These are phyloP conservation scores for Platorchestia sp. DNA, from an alignment of 1,140 invertebrate species.

Conservation along the genomic window DNA sequence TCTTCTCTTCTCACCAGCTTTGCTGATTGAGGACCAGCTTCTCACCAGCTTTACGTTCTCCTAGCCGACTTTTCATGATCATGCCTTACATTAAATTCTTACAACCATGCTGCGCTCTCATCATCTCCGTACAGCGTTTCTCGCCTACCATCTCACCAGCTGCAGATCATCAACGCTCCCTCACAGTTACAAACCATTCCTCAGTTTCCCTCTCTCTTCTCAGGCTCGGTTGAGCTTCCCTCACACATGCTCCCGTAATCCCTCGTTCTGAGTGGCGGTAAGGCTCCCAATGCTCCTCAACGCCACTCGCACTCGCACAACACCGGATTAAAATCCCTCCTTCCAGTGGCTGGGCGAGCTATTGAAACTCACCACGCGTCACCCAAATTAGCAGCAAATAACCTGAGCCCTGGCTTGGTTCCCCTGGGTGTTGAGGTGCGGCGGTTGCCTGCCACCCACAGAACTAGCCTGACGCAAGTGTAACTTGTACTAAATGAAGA, in stretches of 20 bases:
- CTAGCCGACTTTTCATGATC: not conserved
- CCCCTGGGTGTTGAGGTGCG: not conserved
- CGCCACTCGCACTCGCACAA: conserved; percentile 26
- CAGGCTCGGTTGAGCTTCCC: not conserved
- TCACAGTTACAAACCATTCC: not conserved
- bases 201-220: not conserved
- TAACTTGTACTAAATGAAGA: not conserved
- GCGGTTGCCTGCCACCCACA: not conserved
- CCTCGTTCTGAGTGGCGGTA: not conserved
- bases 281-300: not conserved
- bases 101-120: not conserved
- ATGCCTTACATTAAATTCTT: not conserved
- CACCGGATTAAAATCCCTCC: conserved; percentile 33
- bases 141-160: not conserved
- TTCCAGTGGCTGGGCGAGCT: not conserved
- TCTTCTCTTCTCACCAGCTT: no score
- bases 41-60: not conserved
- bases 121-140: not conserved
- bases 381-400: conserved; percentile 20
- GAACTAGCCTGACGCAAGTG: not conserved
- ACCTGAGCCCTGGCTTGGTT: not conserved
- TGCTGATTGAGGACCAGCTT: no score
- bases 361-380: conserved; percentile 30
- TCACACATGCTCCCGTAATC: not conserved
- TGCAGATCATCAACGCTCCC: not conserved